These are phyloP conservation scores for Diabrotica virgifera DNA, from an alignment of 1,140 invertebrate genomes.

Conservation along the genomic window DNA sequence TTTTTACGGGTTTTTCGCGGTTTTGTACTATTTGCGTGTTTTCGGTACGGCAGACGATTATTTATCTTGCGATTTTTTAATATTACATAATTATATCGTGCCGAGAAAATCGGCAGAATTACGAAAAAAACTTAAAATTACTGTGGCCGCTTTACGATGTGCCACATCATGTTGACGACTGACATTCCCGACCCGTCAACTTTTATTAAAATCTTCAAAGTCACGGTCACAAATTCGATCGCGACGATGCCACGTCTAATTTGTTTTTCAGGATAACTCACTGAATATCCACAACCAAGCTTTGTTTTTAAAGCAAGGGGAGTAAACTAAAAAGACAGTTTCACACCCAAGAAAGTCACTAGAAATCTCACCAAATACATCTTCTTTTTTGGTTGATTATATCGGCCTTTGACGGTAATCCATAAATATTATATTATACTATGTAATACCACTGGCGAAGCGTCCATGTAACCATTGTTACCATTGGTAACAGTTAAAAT, in stretches of 20 bases:
- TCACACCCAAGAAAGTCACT: too few relatives aligned
- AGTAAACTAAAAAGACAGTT: too few relatives aligned
- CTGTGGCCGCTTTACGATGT: constrained; percentile 41
- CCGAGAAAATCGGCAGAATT: constrained; percentile 42
- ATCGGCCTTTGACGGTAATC: too few relatives aligned
- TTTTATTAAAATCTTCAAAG: neutral
- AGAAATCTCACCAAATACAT: too few relatives aligned
- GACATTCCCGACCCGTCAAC: constrained; percentile 28
- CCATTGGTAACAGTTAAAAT: too few relatives aligned
- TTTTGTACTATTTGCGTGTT: constrained; percentile 39
- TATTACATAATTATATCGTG: constrained; percentile 46
- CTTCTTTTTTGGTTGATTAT: too few relatives aligned
- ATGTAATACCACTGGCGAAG: too few relatives aligned
- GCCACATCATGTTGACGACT: constrained; percentile 52
- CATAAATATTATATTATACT: too few relatives aligned
- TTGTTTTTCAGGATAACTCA: too few relatives aligned
- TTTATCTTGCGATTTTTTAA: constrained; percentile 42
- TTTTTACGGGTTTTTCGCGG: constrained; percentile 22
- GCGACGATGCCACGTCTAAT: constrained; percentile 18
- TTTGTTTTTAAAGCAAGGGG: too few relatives aligned
- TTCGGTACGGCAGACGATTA: constrained; percentile 39
- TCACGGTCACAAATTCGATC: constrained; percentile 14
- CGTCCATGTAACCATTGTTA: too few relatives aligned
- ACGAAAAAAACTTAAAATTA: constrained; percentile 45
- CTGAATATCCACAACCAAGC: too few relatives aligned